Conservation (phyloP, 2,113 vertebrate genomes). For the Corapipo altera region DNA sequence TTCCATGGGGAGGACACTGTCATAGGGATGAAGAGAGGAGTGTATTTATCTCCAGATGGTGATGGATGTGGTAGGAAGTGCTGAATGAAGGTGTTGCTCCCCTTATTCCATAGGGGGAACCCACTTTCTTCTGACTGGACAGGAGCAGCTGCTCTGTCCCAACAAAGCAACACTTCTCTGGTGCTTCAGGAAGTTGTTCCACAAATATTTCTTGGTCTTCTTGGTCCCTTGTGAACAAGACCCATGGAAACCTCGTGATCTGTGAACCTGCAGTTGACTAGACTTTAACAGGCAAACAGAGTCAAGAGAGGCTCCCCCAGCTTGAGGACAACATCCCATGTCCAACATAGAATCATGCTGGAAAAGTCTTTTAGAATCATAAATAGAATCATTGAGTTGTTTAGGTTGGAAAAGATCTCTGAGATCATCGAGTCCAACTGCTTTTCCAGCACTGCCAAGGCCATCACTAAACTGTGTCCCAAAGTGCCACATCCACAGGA, state of each 20-base stretch:
- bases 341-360: background rate
- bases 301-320: background rate
- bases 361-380: background rate
- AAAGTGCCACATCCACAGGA: background rate
- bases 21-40: background rate
- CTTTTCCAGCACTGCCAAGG: background rate
- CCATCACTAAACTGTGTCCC: background rate
- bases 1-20: background rate
- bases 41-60: background rate
- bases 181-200: background rate
- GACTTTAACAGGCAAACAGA: background rate
- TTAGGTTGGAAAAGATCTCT: background rate
- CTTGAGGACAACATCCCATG: background rate
- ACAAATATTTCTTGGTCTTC: background rate
- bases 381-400: accelerated
- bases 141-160: background rate
- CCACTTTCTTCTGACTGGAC: background rate
- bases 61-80: background rate
- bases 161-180: background rate
- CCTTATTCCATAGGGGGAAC: background rate
- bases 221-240: background rate
- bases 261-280: background rate
- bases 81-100: background rate
- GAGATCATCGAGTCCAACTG: background rate
- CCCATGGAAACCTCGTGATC: accelerated